Evolutionary conservation across 2,113 vertebrate species (phyloP), one percentile per base, ranked within the genome.

Genomic region (Cebidichthys violaceus): DNA sequence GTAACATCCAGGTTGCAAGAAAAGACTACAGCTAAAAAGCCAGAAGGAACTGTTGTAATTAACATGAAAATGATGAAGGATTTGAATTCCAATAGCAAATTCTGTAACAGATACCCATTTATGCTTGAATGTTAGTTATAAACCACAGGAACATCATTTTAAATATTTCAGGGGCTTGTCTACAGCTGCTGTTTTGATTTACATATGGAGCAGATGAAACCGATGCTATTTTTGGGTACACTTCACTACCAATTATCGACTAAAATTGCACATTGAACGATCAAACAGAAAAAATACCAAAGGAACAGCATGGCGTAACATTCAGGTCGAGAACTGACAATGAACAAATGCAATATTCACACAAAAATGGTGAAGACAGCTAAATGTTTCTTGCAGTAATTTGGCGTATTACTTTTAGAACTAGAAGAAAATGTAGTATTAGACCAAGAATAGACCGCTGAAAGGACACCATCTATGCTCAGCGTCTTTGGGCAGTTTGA

Each of bases 181-280:
- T 8, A 62, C 68, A 85, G 55, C 55, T 71, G 68, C 43, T 73
- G 78, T 71, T 85, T 33, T 69, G 22, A 66, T 62, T 61, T 17
- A 5, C 33, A n/a, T 20, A 22, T 55, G 11, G 27, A 73, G 62
- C 65, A 41, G 37, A 50, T 65, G 0, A 35, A 71, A 43, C 37
- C 15, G 55, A 18, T 24, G 37, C 33, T 76, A 27, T 35, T 47
- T 77, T 55, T 29, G 20, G 60, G 33, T 8, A 3, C 2, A 22
- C 29, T 3, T 41, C 10, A 64, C 6, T 14, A 2, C 37, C 61
- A 81, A 20, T 55, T 61, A 67, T 35, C 72, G 43, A 62, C 18
- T 52, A 3, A 33, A 41, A 50, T 15, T 24, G 9, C 41, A n/a
- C 9, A 69, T 0, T 11, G 22, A 64, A 65, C 2, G 17, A 65